Evolutionary conservation across 2,797 vertebrate species (phyloP).

Genomic region (Betta splendens): DNA sequence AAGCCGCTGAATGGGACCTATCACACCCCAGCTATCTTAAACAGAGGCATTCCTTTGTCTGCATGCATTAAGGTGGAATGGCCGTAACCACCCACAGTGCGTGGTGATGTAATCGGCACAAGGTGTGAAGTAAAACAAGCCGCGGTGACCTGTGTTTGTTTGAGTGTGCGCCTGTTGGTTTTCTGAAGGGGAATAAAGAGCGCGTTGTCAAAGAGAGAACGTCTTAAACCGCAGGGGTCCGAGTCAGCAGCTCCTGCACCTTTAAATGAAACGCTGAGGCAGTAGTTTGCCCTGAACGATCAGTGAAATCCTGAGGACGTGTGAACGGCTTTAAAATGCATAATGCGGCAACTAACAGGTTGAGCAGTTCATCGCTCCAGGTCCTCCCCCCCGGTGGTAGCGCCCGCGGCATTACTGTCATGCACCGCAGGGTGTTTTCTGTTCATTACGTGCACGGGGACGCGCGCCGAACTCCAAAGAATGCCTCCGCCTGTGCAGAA

Average conservation of each 20-base stretch:
- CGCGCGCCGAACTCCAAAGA: conserved; percentile 44
- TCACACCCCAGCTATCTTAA: conserved; percentile 22
- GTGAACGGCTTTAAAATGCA: not conserved
- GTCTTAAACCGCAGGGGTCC: no score
- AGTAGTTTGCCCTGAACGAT: not conserved
- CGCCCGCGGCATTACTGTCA: conserved; percentile 4
- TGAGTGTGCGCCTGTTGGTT: conserved; percentile 23
- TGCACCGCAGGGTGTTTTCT: conserved; percentile 6
- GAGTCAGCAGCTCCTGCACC: no score
- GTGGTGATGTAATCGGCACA: conserved; percentile 45
- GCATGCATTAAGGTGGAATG: conserved; percentile 28
- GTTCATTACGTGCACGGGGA: conserved; percentile 6
- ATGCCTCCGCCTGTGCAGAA: conserved; percentile 34
- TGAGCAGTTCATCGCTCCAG: conserved; percentile 9
- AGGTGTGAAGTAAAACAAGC: conserved; percentile 48
- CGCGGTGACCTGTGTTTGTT: conserved; percentile 19
- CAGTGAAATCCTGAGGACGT: not conserved
- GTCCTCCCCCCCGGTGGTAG: not conserved
- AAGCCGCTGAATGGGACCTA: conserved; percentile 26
- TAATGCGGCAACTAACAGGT: conserved; percentile 9
- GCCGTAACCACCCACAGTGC: conserved; percentile 31
- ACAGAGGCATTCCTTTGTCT: conserved; percentile 38
- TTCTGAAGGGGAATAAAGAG: not conserved
- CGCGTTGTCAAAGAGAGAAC: not conserved
- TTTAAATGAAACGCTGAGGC: no score